Evolutionary conservation across 2,797 vertebrate genomes (phyloP), one percentile per base, ranked within the genome.

Genomic region (Esox lucius): DNA sequence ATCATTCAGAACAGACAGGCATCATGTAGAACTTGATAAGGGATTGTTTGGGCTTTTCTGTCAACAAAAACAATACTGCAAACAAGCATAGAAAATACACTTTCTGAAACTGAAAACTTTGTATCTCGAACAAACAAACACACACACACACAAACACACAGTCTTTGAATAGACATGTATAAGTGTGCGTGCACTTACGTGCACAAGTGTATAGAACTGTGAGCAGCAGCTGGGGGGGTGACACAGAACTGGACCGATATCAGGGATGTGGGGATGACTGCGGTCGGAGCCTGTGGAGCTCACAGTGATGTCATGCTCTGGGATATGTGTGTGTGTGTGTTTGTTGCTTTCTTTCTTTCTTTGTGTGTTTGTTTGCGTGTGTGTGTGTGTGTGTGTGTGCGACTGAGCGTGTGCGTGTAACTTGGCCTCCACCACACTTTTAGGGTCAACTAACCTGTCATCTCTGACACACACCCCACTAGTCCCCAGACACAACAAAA

Each of bases 361-460:
- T 90, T 92, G 90, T 89, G 91, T 92, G n/a, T n/a, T n/a, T n/a
- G n/a, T n/a, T n/a, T n/a, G n/a, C n/a, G n/a, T n/a, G n/a, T n/a
- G n/a, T 91, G 92, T 3, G 83, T 74, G 91, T 92, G 91, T 92
- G 91, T 89, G 91, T 92, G 89, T 92, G 92, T 91, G 92, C 91
- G 82, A 89, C 75, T 73, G 31, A 84, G 80, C 74, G 84, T 89
- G 92, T 92, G n/a, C n/a, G n/a, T n/a, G n/a, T n/a, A n/a, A n/a
- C n/a, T n/a, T n/a, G n/a, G n/a, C 91, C 92, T 91, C 88, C 86
- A 84, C 80, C 86, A 84, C 80, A 67, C 89, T 87, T 87, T 31
- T 77, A 91, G 89, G 90, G 91, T 92, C 91, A 90, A 82, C 87
- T 82, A 87, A 91, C 90, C 89, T 90, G 90, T 87, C 90, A 88